phyloP scores from a whole-genome alignment of 2,888 invertebrate species.

The Melanophora roralis region DNA sequence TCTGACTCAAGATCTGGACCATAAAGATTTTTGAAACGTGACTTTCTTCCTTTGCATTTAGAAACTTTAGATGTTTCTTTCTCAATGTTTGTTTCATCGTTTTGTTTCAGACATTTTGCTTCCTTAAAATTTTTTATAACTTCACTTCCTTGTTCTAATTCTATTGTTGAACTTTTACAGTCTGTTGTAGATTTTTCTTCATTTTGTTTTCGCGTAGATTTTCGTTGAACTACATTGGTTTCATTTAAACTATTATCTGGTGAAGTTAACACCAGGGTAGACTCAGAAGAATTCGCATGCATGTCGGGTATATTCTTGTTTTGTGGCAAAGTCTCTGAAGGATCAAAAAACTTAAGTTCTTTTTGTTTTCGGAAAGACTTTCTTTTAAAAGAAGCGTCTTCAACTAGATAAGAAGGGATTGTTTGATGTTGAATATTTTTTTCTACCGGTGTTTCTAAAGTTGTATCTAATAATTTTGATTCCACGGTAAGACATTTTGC shows the following conservation, averaged over 20 bases:
- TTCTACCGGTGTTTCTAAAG: neutral
- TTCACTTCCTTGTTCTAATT: neutral
- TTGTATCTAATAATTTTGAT: too few relatives aligned
- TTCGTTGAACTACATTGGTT: too few relatives aligned
- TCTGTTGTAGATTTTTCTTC: neutral
- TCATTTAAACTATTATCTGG: too few relatives aligned
- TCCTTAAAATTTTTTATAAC: too few relatives aligned
- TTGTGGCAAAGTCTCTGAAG: too few relatives aligned
- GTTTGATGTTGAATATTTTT: neutral
- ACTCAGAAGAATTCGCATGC: too few relatives aligned
- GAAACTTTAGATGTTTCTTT: neutral
- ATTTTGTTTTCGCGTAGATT: too few relatives aligned
- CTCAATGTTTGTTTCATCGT: neutral
- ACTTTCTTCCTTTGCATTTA: constrained; percentile 23
- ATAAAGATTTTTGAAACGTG: constrained; percentile 50
- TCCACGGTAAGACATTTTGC: neutral
- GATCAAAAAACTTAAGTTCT: too few relatives aligned
- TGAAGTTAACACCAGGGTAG: too few relatives aligned
- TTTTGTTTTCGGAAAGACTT: constrained; percentile 32
- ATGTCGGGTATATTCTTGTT: too few relatives aligned
- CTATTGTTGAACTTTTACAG: too few relatives aligned
- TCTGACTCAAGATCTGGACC: constrained; percentile 30
- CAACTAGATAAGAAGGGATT: neutral
- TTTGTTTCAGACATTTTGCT: too few relatives aligned
- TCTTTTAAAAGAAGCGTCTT: neutral